Evolutionary conservation across 1,140 invertebrate species (phyloP).

Genomic region (Drosophila funebris): DNA sequence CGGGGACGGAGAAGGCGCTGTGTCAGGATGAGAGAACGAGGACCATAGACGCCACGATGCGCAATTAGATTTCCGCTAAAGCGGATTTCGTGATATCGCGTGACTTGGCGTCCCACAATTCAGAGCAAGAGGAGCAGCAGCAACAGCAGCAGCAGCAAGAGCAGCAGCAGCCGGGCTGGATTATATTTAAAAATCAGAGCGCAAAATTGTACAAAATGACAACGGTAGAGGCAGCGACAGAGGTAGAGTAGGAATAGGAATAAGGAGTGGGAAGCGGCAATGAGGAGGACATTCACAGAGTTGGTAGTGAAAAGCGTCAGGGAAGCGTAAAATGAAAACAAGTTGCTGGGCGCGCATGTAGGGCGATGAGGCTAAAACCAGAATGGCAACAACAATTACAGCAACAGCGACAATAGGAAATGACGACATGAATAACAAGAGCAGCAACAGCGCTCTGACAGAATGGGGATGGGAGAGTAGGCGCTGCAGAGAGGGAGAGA

Average conservation of each 20-base stretch:
- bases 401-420: conserved; percentile 74
- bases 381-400: conserved; percentile 81
- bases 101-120: conserved; percentile 71
- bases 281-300: conserved; percentile 11
- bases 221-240: conserved; percentile 39
- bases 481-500: not conserved
- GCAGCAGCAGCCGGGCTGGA: conserved; percentile 54
- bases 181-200: conserved; percentile 83
- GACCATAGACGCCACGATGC: conserved; percentile 63
- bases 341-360: conserved; percentile 74
- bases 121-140: conserved; percentile 40
- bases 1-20: not conserved
- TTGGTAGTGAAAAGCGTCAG: conserved; percentile 67
- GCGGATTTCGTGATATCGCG: conserved; percentile 81
- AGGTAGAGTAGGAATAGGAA: not conserved
- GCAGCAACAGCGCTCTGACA: conserved; percentile 34
- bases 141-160: conserved; percentile 21
- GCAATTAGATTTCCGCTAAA: conserved; percentile 82
- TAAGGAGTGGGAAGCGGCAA: not conserved
- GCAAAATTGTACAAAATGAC: conserved; percentile 82
- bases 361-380: conserved; percentile 68
- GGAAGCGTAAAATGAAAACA: conserved; percentile 81
- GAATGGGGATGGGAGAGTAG: not conserved
- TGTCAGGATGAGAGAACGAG: not conserved
- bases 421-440: conserved; percentile 81